Conservation (phyloP, 2,797 vertebrate genomes). For the Urophycis tenuis region DNA sequence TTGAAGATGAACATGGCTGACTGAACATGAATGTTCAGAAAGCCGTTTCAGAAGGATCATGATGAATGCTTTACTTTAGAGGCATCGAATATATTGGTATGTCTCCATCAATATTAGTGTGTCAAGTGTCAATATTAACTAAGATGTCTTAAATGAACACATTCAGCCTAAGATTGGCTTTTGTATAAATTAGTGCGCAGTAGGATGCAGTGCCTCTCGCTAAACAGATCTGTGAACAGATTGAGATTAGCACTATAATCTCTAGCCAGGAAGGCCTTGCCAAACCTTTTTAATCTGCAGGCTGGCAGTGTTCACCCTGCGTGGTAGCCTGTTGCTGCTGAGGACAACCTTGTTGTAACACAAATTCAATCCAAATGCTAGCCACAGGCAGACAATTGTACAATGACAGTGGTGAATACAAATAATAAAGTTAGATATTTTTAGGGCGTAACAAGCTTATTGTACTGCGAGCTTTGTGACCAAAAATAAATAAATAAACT, state of each 20-base stretch:
- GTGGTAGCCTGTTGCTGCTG: constrained; percentile 19
- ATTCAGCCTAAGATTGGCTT: constrained; percentile 7
- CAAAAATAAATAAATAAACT: too few species aligned
- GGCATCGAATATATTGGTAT: background rate
- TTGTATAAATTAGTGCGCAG: constrained; percentile 21
- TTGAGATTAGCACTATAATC: constrained; percentile 68
- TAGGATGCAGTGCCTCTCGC: constrained; percentile 6
- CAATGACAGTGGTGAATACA: background rate
- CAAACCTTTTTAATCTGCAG: constrained; percentile 56
- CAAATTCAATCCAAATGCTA: background rate
- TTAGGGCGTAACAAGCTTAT: too few species aligned
- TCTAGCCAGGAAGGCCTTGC: constrained; percentile 50
- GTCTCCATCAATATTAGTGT: background rate
- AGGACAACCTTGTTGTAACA: background rate
- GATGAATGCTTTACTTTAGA: background rate
- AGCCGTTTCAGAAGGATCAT: too few species aligned
- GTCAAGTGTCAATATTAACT: background rate
- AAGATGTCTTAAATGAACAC: background rate
- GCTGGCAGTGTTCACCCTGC: constrained; percentile 27
- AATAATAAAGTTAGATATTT: background rate
- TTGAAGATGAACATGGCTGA: too few species aligned
- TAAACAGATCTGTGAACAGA: constrained; percentile 46
- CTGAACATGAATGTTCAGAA: too few species aligned
- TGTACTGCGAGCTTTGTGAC: too few species aligned
- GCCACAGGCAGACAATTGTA: background rate